Evolutionary conservation across 2,797 vertebrate species (phyloP).

Genomic region (Thamnophis elegans): DNA sequence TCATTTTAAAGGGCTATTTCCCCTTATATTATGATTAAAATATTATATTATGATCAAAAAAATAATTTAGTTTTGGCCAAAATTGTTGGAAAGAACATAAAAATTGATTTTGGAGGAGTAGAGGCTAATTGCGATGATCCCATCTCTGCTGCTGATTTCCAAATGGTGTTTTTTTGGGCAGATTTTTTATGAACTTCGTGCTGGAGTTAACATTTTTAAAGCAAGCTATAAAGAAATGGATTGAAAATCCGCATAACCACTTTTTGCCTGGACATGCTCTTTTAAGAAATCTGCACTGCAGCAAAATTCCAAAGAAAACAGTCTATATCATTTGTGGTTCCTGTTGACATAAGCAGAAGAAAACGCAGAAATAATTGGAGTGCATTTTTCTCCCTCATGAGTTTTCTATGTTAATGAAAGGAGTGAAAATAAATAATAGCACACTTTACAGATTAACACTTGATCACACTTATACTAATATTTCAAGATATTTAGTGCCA

Average conservation of each 20-base stretch:
- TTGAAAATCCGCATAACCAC: constrained; percentile 21
- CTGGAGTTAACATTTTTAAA: constrained; percentile 15
- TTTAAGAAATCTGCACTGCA: constrained; percentile 13
- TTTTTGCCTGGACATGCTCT: constrained; percentile 11
- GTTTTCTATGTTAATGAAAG: background rate
- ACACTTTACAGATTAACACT: background rate
- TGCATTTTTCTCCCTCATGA: background rate
- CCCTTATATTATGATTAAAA: background rate
- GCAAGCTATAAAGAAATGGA: background rate
- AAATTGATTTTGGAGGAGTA: constrained; percentile 12
- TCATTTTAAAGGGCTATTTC: constrained; percentile 26
- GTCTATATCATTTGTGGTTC: constrained; percentile 3
- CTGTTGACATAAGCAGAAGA: constrained; percentile 9
- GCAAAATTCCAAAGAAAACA: constrained; percentile 22
- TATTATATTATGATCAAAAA: background rate
- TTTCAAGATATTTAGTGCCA: background rate
- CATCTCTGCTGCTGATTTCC: background rate
- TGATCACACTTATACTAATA: background rate
- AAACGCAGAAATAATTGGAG: constrained; percentile 27
- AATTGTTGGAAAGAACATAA: background rate
- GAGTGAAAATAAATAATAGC: background rate
- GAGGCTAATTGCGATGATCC: background rate
- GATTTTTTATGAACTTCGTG: background rate
- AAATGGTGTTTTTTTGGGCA: background rate
- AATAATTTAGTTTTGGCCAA: background rate